These are phyloP conservation scores for Squalus acanthias DNA, from an alignment of 2,797 vertebrate genomes.

Conservation along the genomic window DNA sequence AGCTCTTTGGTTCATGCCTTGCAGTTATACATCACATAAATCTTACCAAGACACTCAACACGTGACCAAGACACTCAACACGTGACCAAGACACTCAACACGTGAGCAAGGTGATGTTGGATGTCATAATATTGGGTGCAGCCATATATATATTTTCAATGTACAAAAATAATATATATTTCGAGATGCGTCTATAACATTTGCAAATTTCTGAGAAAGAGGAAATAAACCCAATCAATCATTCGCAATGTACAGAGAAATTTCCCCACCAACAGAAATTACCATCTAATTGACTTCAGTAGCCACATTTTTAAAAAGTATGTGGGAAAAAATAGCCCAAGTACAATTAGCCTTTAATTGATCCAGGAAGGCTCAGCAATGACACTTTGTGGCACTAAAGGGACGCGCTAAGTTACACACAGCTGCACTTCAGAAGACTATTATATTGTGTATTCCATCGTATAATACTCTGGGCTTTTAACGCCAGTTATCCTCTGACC, in stretches of 20 bases:
- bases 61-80: not conserved
- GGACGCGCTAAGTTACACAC: not conserved
- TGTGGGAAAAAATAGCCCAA: not conserved
- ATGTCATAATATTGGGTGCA: not conserved
- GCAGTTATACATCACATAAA: too few species aligned
- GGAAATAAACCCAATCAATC: not conserved
- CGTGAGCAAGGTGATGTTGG: not conserved
- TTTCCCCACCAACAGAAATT: not conserved
- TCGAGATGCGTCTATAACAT: not conserved
- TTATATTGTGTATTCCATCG: not conserved
- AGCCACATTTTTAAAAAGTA: not conserved
- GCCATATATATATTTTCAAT: not conserved
- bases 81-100: not conserved
- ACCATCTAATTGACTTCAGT: not conserved
- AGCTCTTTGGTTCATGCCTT: too few species aligned
- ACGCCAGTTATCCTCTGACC: not conserved
- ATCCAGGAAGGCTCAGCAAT: not conserved
- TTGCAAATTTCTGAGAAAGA: not conserved
- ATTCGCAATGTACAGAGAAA: not conserved
- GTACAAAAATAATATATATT: not conserved
- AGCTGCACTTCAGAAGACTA: not conserved
- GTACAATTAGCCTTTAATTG: not conserved
- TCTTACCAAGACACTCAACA: not conserved
- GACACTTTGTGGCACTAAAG: not conserved
- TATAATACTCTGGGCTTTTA: not conserved